Base-by-base conservation (phyloP, 2,888 invertebrate genomes). In the Sesia bembeciformis region DNA sequence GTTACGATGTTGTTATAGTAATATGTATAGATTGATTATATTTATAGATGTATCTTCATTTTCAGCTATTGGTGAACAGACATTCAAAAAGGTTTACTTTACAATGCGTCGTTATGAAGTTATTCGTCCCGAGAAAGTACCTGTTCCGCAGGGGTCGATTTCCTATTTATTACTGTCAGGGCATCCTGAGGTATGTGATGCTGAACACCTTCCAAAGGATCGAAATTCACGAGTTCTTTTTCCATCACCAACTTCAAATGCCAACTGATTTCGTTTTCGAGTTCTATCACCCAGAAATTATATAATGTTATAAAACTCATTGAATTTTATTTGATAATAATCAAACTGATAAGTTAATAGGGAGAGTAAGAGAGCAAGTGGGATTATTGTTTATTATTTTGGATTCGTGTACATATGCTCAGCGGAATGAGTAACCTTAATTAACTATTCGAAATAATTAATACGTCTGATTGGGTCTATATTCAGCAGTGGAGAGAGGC, bases 91-190 rank as follows among this genome's bases (percentile, higher is more conserved):
- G 68, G 4, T 75, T 59, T 39, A 52, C 52, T 0, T 51, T 73
- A 4, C 76, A 78, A 53, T 84, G 84, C 53, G 54, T 82, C 2
- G 65, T 81, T 4, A 66, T 83, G 73, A 79, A 66, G 40, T 54
- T 71, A 0, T 78, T 65, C 54, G 73, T 76, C 1, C 65, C 78
- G 0, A 51, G 52, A 43, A 71, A 63, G 43, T 74, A 60, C 55
- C 4, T 69, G 49, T 77, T 83, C 43, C 58, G 59, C 3, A 72
- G 60, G 52, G 70, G 70, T 53, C 74, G 82, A 0, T 51, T 82
- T 0, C 84, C 82, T 0, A 8, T 84, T 4, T 81, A 81, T 62
- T 84, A 84, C 54, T 84, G 84, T 52, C 82, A 83, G 53, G 84
- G 84, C 3, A 53, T 57, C 3, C 54, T 75, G 0, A 56, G 53